phyloP scores from a whole-genome alignment of 2,113 vertebrate species.

The Tauraco erythrolophus region DNA sequence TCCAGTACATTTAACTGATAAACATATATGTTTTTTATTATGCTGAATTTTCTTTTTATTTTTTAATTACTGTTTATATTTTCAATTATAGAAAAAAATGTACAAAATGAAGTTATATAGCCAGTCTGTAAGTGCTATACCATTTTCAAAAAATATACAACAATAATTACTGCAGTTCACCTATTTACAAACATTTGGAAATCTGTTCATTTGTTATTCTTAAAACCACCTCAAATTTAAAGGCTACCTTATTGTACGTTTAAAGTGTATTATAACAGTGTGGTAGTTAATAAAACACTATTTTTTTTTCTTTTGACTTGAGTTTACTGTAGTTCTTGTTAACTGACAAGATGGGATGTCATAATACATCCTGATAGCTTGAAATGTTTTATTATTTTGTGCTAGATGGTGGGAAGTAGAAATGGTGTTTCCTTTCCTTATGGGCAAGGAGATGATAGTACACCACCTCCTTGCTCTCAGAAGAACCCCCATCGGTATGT shows the following conservation, averaged over 20 bases:
- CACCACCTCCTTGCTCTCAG: accelerated
- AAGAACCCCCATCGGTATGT: accelerated
- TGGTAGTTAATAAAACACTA: constrained; percentile 91
- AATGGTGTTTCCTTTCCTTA: neutral
- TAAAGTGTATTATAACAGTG: constrained; percentile 88
- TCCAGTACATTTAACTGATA: constrained; percentile 88
- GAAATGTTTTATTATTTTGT: neutral
- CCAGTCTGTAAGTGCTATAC: constrained; percentile 86
- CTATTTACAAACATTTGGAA: constrained; percentile 83
- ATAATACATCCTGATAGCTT: neutral
- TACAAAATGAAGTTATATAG: constrained; percentile 86
- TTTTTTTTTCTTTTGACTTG: constrained; percentile 84
- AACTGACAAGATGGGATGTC: neutral
- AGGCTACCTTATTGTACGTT: constrained; percentile 88
- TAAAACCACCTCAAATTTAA: constrained; percentile 84
- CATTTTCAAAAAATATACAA: constrained; percentile 82
- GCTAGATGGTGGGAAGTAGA: neutral
- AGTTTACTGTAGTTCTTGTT: constrained; percentile 78
- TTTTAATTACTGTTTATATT: constrained; percentile 91
- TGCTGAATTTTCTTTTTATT: constrained; percentile 87
- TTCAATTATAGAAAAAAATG: constrained; percentile 86
- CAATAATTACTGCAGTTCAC: constrained; percentile 84
- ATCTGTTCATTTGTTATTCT: constrained; percentile 85
- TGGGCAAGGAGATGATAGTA: neutral
- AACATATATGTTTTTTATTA: constrained; percentile 88